Conservation (phyloP, 2,797 vertebrate species). For the Paguma larvata region DNA sequence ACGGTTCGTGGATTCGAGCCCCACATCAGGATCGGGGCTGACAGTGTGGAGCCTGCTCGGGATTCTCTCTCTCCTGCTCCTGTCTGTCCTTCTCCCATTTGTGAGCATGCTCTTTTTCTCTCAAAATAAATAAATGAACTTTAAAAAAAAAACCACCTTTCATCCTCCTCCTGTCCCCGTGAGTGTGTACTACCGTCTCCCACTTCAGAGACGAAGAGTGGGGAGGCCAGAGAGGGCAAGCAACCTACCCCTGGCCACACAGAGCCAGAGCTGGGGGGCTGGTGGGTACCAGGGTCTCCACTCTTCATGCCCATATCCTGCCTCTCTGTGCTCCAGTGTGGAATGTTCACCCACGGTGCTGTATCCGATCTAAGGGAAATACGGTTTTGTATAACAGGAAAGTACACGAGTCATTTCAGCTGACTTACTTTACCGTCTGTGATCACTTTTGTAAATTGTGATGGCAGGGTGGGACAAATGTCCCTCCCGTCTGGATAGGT, state of each 20-base stretch:
- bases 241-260: not conserved
- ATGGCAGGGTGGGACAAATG: not conserved
- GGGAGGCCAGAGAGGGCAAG: not conserved
- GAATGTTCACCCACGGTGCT: not conserved
- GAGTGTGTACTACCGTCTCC: no score
- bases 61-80: no score
- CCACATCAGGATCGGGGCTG: no score
- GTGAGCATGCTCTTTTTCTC: no score
- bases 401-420: not conserved
- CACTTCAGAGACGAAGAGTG: not conserved
- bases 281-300: not conserved
- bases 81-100: no score
- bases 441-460: not conserved
- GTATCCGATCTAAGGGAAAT: not conserved
- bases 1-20: no score
- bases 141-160: not conserved
- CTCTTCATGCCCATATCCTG: not conserved
- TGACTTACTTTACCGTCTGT: not conserved
- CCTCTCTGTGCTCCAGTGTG: not conserved
- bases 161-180: fast-evolving
- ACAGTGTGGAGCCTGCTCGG: no score
- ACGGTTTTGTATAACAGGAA: not conserved
- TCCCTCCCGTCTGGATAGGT: not conserved
- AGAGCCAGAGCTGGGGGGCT: not conserved
- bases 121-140: no score